Base-by-base conservation (phyloP, 2,797 vertebrate genomes). In the Sorex maritimensis region DNA sequence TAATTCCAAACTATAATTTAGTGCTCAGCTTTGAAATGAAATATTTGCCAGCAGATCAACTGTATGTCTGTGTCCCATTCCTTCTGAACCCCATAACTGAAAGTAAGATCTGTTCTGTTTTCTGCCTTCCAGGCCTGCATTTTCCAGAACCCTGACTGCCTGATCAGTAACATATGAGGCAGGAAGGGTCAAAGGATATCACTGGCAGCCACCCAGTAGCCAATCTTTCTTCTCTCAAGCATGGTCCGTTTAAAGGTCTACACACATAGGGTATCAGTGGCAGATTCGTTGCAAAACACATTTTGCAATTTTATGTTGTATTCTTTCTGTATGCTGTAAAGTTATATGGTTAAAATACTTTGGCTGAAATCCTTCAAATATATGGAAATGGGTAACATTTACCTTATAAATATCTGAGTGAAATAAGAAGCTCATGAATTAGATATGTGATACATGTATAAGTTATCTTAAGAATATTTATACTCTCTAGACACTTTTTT, bases 161-260 rank as follows among this genome's bases (percentile, higher is more conserved):
- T 98, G 97, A 98, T 98, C 95, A 49, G 94, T 97, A 98, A 94
- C 97, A 98, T 93, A 97, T 97, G 97, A 98, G 91, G 92, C 95
- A 14, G 63, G 95, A 97, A 96, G 96, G 80, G 83, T 97, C 96
- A 97, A 96, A 97, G 93, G 86, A 96, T 96, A 95, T 81, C 96
- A 92, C 6, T 98, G 98, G 98, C 97, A 97, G 82, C 55, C 93
- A 12, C 96, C 96, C 97, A 98, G 97, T 88, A 98, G 96, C 95
- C 98, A 96, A 92, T 94, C 91, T 97, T 96, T 91, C 92, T 93
- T 96, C 86, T 95, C 97, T 95, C 93, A 92, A 95, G 67, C 94
- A 97, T 1, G 94, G 89, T 86, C 95, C 96, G 94, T 97, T 97
- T 97, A 97, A 96, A 49, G 93, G 83, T 61, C 58, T 94, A 97